Percentiles rank a stretch among this genome's conserved stretches.
Evolutionary conservation across 2,888 invertebrate genomes (phyloP).

Genomic region (Adelphocoris suturalis): DNA sequence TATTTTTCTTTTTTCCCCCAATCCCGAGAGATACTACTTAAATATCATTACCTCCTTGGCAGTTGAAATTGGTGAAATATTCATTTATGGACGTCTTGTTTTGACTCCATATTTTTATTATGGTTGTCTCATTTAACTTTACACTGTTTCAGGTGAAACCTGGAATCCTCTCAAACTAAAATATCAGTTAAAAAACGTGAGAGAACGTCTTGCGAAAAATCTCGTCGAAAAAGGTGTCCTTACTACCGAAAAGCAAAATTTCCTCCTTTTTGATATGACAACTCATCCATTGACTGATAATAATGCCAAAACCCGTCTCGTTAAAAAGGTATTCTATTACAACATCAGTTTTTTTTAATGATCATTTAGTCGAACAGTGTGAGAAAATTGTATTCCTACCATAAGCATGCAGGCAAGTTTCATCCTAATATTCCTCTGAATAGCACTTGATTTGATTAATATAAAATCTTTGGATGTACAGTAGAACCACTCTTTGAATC

Average conservation of each 20-base stretch:
- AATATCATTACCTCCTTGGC: no score
- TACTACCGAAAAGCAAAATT: slow-evolving; percentile 99
- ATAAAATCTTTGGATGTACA: no score
- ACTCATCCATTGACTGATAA: slow-evolving; percentile 99
- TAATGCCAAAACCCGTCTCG: slow-evolving; percentile 95
- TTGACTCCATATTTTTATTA: no score
- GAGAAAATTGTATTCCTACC: neutral
- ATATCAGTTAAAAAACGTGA: slow-evolving; percentile 98
- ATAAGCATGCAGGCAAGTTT: no score
- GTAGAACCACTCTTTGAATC: no score
- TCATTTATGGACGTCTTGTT: no score
- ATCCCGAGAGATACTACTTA: no score
- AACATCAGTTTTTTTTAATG: neutral
- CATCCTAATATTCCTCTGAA: no score
- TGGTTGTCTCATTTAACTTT: no score
- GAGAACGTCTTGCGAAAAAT: slow-evolving; percentile 99
- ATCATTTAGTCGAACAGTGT: neutral
- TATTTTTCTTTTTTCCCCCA: no score
- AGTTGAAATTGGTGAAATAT: no score
- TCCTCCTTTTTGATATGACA: slow-evolving; percentile 99
- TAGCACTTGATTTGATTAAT: no score
- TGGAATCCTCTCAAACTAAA: slow-evolving; percentile 99
- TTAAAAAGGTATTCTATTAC: slow-evolving; percentile 88
- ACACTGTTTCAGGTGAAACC: slow-evolving; percentile 89
- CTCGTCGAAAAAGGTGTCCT: slow-evolving; percentile 99